Conservation (phyloP, 2,888 invertebrate species). For the Ptycholaimellus sp. region DNA sequence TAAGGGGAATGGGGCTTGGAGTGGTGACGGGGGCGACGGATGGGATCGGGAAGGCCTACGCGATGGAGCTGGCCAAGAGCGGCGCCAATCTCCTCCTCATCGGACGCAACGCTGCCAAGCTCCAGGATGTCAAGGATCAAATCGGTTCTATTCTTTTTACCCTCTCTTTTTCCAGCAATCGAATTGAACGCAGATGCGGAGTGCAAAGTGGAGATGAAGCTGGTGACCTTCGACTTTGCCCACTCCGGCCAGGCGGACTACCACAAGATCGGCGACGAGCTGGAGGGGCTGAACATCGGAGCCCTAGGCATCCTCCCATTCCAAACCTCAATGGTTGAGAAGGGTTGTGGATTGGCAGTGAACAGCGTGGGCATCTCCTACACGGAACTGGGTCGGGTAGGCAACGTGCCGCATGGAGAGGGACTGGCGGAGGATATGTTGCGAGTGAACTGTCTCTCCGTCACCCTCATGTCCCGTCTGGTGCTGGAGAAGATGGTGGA, state of each 20-base stretch:
- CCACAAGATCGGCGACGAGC: too few species aligned
- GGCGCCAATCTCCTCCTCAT: constrained; percentile 20
- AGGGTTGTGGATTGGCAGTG: too few species aligned
- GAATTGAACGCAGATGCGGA: too few species aligned
- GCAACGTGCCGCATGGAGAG: constrained; percentile 26
- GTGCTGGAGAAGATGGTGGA: constrained; percentile 61
- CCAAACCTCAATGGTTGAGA: too few species aligned
- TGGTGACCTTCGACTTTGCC: too few species aligned
- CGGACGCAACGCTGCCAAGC: constrained; percentile 18
- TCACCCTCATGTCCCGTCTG: constrained; percentile 57
- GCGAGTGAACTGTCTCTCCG: constrained; percentile 51
- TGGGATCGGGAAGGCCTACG: constrained; percentile 24
- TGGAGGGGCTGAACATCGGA: too few species aligned
- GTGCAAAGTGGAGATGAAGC: too few species aligned
- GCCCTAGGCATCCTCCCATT: too few species aligned
- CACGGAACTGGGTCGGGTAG: constrained; percentile 45
- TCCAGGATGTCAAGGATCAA: constrained; percentile 18
- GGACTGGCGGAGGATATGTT: constrained; percentile 39
- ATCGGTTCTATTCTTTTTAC: too few species aligned
- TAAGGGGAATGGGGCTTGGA: constrained; percentile 9
- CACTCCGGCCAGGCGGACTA: too few species aligned
- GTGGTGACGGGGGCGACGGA: constrained; percentile 24
- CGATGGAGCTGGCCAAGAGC: constrained; percentile 16
- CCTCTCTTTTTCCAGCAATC: too few species aligned
- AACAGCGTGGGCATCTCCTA: constrained; percentile 80